phyloP scores from a whole-genome alignment of 2,888 invertebrate genomes.

The Drosophila fulvimacula region DNA sequence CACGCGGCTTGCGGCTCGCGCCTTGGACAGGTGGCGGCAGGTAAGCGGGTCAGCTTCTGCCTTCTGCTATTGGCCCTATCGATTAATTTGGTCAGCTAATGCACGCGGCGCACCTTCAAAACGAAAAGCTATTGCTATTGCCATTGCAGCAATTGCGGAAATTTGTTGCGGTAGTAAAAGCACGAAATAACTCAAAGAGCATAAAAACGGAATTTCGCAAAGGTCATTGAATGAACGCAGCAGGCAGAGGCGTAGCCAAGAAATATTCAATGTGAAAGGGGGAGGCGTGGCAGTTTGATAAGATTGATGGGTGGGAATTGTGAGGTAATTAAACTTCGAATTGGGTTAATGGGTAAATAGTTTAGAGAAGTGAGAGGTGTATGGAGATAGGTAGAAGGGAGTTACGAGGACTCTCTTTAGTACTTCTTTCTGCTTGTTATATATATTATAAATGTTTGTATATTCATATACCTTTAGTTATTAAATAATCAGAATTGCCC shows the following conservation, averaged over 20 bases:
- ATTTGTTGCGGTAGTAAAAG: slow-evolving; percentile 57
- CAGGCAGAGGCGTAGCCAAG: slow-evolving; percentile 19
- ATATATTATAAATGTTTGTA: too few relatives aligned
- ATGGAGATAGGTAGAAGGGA: background rate
- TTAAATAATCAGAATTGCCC: too few relatives aligned
- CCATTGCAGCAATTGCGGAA: slow-evolving; percentile 75
- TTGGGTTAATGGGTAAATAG: background rate
- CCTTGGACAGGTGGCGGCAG: slow-evolving; percentile 34
- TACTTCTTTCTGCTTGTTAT: too few relatives aligned
- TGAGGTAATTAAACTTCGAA: background rate
- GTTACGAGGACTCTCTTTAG: too few relatives aligned
- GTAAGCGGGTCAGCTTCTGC: slow-evolving; percentile 63
- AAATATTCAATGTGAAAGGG: slow-evolving; percentile 1
- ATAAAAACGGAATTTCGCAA: slow-evolving; percentile 47
- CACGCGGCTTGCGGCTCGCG: slow-evolving; percentile 9
- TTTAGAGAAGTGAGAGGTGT: background rate
- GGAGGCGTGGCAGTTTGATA: background rate
- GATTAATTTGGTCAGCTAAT: slow-evolving; percentile 73
- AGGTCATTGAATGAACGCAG: slow-evolving; percentile 52
- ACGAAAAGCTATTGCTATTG: slow-evolving; percentile 6
- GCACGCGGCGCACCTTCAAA: slow-evolving; percentile 70
- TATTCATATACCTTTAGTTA: too few relatives aligned
- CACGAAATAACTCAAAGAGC: background rate
- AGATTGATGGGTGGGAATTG: background rate
- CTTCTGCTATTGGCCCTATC: slow-evolving; percentile 63